These are phyloP conservation scores for Zaprionus ghesquierei DNA, from an alignment of 1,140 invertebrate genomes.

Conservation along the genomic window DNA sequence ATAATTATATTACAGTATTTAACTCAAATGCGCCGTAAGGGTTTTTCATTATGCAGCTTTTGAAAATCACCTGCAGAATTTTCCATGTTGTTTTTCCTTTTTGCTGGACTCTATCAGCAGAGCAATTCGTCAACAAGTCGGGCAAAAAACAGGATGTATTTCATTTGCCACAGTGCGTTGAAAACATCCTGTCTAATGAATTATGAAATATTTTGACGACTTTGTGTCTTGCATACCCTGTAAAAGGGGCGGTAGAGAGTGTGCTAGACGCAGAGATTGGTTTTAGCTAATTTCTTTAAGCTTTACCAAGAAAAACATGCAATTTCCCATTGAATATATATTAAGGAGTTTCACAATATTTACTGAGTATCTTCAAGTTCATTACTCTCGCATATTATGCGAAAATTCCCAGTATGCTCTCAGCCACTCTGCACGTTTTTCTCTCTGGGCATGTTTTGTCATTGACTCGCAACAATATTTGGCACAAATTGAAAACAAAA, in stretches of 20 bases:
- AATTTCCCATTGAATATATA: background rate
- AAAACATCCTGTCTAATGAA: slow-evolving; percentile 32
- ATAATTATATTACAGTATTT: slow-evolving; percentile 6
- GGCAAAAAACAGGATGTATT: slow-evolving; percentile 30
- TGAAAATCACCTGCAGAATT: background rate
- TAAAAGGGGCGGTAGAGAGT: background rate
- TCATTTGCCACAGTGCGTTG: slow-evolving; percentile 6
- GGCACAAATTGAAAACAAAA: slow-evolving; percentile 34
- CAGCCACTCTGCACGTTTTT: too few species aligned
- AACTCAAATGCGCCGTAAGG: background rate
- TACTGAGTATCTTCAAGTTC: background rate
- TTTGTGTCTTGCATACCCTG: background rate
- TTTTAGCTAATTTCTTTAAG: background rate
- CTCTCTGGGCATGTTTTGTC: background rate
- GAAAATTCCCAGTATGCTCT: background rate
- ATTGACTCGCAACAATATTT: slow-evolving; percentile 23
- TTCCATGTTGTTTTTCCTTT: background rate
- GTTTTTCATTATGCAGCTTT: background rate
- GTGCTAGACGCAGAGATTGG: too few species aligned
- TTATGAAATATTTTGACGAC: slow-evolving; percentile 10
- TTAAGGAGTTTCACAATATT: background rate
- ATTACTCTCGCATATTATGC: background rate
- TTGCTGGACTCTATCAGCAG: slow-evolving; percentile 2
- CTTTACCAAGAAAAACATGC: too few species aligned
- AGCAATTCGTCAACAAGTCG: slow-evolving; percentile 20